These are phyloP conservation scores for Sphenodon punctatus DNA, from an alignment of 2,797 vertebrate genomes.

Conservation along the genomic window DNA sequence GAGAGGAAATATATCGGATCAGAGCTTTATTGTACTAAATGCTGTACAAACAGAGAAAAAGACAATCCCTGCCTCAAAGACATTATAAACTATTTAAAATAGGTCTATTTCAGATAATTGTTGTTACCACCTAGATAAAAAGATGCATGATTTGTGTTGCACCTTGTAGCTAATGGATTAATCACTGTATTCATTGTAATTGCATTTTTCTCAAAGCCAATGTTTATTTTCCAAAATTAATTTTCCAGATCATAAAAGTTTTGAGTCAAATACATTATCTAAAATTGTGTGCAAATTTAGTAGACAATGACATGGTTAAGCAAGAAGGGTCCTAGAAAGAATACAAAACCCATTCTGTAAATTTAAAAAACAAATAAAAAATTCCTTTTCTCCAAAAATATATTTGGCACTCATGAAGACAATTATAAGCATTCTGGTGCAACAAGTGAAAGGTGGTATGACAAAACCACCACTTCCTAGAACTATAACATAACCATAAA, in stretches of 20 bases:
- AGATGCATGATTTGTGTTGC: neutral
- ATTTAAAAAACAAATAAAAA: too few species aligned
- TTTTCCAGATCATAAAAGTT: neutral
- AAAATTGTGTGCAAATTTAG: neutral
- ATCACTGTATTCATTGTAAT: neutral
- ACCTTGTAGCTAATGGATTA: neutral
- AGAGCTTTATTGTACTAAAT: neutral
- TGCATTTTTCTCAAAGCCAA: neutral
- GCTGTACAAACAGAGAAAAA: neutral
- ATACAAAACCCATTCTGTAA: too few species aligned
- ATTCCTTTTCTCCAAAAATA: too few species aligned
- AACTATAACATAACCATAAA: too few species aligned
- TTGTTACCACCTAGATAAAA: neutral
- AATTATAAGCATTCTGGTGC: too few species aligned
- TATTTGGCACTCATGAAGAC: too few species aligned
- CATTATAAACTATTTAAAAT: neutral
- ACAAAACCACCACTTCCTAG: too few species aligned
- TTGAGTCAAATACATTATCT: neutral
- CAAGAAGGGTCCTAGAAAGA: too few species aligned
- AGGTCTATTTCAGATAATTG: neutral
- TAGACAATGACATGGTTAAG: too few species aligned
- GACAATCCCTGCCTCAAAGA: conserved; percentile 2
- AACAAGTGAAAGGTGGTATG: too few species aligned
- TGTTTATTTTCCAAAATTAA: neutral
- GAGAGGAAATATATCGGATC: neutral